A percentile compares a stretch with the other conserved stretches of the same genome.
Conservation (phyloP, 1,140 invertebrate species). For the Drosophila sturtevanti region DNA sequence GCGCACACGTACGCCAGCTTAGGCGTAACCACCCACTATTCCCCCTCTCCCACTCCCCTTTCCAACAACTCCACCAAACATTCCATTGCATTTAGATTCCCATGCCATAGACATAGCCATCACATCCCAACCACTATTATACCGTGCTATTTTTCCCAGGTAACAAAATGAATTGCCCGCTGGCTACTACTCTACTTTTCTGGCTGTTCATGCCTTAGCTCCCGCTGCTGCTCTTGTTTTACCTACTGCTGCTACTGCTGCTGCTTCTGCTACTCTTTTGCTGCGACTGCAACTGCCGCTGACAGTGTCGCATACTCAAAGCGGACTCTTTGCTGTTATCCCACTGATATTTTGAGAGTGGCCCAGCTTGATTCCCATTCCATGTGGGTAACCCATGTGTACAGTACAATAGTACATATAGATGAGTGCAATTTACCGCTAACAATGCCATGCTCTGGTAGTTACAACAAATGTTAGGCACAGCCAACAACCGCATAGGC, state of each 20-base stretch:
- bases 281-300: constrained; percentile 61
- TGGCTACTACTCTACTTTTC: constrained; percentile 28
- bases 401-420: constrained; percentile 65
- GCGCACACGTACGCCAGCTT: constrained; percentile 74
- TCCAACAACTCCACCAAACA: not conserved
- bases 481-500: constrained; percentile 68
- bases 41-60: not conserved
- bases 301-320: constrained; percentile 79
- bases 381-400: constrained; percentile 2
- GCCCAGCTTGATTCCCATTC: constrained; percentile 24
- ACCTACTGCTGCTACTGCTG: constrained; percentile 30
- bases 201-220: constrained; percentile 5
- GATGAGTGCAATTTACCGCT: constrained; percentile 81
- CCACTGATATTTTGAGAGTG: constrained; percentile 77
- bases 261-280: constrained; percentile 19
- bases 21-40: constrained; percentile 24
- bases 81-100: constrained; percentile 34
- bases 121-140: too few relatives aligned
- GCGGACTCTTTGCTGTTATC: constrained; percentile 79
- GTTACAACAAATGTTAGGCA: constrained; percentile 79
- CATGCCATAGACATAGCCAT: constrained; percentile 49
- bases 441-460: constrained; percentile 78
- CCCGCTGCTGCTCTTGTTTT: constrained; percentile 7
- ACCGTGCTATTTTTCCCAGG: constrained; percentile 75
- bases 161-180: constrained; percentile 78